Evolutionary conservation across 2,113 vertebrate species (phyloP), one percentile per base, ranked within the genome.

Genomic region (Lasiurus cinereus): DNA sequence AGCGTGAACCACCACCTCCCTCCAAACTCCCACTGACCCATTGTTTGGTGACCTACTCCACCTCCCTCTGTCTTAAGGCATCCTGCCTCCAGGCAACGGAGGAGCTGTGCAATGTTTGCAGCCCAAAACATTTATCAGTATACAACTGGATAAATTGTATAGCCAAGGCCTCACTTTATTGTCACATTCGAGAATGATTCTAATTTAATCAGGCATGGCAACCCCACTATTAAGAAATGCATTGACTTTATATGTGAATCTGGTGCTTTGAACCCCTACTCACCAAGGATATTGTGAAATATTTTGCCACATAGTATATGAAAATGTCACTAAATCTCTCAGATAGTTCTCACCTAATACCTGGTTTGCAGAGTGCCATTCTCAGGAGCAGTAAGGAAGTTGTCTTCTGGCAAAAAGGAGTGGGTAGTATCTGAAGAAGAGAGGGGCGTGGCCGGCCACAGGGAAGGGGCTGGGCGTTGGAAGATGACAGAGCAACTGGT

Each of bases 401-500:
- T 72, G 46, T 66, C 86, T 85, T 16, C 9, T 76, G 69, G 29
- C 8, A 79, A 18, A 6, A 54, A 80, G 31, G 16, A 16, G 24
- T 6, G 36, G 36, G 78, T 36, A 84, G 16, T 18, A 46, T 39
- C 39, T 46, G 31, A 66, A 50, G 9, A 62, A 8, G 19, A 22
- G 54, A 52, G 54, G 18, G 18, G 52, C 16, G 52, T 4, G 52
- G 52, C 18, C 4, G 52, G 16, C 16, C 52, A 18, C 52, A 18
- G 18, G 52, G 52, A 12, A 1, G 52, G 52, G 18, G 52, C 16
- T 16, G 52, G 52, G 16, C n/a, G n/a, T n/a, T n/a, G n/a, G n/a
- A n/a, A n/a, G n/a, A n/a, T n/a, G n/a, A 99, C 98, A 36, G 98
- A 99, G 97, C 98, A 99, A 6, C 97, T 99, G 93, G 93, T 99